Percentiles rank a stretch among this genome's conserved stretches.
Conservation (phyloP, 2,797 vertebrate species). For the Micrastur ruficollis region DNA sequence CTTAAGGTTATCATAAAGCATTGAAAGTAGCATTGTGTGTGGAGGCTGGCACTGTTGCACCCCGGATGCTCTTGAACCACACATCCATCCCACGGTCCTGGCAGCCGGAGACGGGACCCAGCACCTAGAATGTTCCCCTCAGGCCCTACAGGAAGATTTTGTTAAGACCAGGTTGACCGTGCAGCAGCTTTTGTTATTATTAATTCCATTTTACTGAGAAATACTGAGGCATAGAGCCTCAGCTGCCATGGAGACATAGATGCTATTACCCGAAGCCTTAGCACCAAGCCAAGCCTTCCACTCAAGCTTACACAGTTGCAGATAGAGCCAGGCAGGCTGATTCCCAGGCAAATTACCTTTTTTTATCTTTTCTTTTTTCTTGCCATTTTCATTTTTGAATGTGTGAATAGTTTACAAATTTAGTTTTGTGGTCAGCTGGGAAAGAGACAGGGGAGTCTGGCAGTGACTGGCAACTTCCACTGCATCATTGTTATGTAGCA, state of each 20-base stretch:
- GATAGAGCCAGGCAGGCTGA: background rate
- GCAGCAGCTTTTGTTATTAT: background rate
- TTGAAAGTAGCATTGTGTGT: accelerated
- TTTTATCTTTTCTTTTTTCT: background rate
- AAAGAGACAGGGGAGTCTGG: background rate
- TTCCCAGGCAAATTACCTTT: background rate
- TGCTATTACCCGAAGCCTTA: background rate
- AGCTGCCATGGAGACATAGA: background rate
- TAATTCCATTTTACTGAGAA: background rate
- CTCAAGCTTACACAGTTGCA: background rate
- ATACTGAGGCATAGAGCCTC: background rate
- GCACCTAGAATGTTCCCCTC: background rate
- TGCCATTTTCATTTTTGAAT: background rate
- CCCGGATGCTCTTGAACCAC: background rate
- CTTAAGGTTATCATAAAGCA: background rate
- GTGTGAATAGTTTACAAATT: background rate
- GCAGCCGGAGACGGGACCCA: background rate
- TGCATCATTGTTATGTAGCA: background rate
- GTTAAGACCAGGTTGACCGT: background rate
- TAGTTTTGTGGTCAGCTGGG: background rate
- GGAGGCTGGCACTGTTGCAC: background rate
- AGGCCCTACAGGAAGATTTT: background rate
- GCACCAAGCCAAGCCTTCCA: background rate
- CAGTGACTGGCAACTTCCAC: slow-evolving; percentile 44
- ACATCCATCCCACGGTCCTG: background rate